Percentiles rank a stretch among this genome's conserved stretches.
Evolutionary conservation across 2,888 invertebrate genomes (phyloP).

Genomic region (Lathronympha strigana): DNA sequence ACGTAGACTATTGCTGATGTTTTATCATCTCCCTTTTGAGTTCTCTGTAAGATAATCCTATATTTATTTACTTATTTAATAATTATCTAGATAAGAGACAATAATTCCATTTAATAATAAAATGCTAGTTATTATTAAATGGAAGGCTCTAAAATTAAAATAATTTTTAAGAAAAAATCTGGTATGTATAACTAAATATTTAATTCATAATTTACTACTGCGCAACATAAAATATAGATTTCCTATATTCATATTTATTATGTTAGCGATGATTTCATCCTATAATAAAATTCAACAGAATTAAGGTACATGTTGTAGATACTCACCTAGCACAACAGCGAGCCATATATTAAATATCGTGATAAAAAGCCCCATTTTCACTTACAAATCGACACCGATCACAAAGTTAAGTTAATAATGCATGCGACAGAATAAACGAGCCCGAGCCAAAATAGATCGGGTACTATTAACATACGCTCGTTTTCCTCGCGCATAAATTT

Average conservation of each 20-base stretch:
- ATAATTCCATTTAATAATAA: too few species aligned
- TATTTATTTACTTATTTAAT: too few species aligned
- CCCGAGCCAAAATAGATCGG: slow-evolving; percentile 16
- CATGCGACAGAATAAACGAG: slow-evolving; percentile 18
- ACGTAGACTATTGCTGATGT: too few species aligned
- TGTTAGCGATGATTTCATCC: background rate
- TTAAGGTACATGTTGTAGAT: slow-evolving; percentile 2
- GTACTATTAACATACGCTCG: slow-evolving; percentile 16
- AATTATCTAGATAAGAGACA: too few species aligned
- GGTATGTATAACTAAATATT: background rate
- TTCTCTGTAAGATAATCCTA: too few species aligned
- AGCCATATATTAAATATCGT: slow-evolving; percentile 36
- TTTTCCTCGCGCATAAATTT: slow-evolving; percentile 27
- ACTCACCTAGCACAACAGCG: slow-evolving; percentile 31
- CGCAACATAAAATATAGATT: slow-evolving; percentile 1
- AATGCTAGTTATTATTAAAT: too few species aligned
- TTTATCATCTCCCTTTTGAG: too few species aligned
- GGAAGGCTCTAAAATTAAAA: too few species aligned
- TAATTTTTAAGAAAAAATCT: too few species aligned
- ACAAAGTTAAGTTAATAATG: slow-evolving; percentile 20
- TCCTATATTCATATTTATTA: background rate
- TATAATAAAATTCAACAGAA: slow-evolving; percentile 5
- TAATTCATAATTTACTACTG: background rate
- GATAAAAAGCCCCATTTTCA: slow-evolving; percentile 37
- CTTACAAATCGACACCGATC: slow-evolving; percentile 32